Percentiles rank a stretch among this genome's conserved stretches.
phyloP scores from a whole-genome alignment of 92 coral and sea anemone genomes.

The Umimayanthus kanabou region DNA sequence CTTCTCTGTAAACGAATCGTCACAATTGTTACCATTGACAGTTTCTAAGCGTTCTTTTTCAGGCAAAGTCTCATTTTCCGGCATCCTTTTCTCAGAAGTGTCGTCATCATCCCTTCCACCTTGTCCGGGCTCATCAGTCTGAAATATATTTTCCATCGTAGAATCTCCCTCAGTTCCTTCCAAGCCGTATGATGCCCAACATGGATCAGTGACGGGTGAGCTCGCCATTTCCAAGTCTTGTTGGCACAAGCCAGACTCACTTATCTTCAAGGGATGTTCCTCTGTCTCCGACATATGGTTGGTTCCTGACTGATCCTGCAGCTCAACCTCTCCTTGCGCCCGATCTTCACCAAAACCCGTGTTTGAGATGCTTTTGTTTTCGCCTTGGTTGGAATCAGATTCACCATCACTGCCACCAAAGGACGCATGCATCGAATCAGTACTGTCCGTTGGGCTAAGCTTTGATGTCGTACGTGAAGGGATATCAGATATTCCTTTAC shows the following conservation, averaged over 20 bases:
- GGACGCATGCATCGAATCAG: neutral
- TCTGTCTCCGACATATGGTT: neutral
- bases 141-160: neutral
- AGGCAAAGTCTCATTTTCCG: neutral
- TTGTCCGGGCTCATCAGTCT: neutral
- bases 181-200: neutral
- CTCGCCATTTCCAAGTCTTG: neutral
- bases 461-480: neutral
- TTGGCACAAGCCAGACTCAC: neutral
- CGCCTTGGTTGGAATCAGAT: neutral
- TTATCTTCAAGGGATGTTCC: neutral
- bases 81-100: neutral
- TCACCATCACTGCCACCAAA: neutral
- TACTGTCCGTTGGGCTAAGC: neutral
- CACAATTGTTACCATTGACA: neutral
- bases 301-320: neutral
- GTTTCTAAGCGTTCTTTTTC: neutral
- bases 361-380: neutral
- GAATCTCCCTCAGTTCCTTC: neutral
- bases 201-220: neutral
- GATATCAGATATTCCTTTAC: neutral
- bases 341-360: neutral
- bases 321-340: neutral
- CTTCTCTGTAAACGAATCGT: neutral
- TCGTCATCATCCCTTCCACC: neutral